Base-by-base conservation (phyloP, 2,113 vertebrate genomes). In the Sula dactylatra region DNA sequence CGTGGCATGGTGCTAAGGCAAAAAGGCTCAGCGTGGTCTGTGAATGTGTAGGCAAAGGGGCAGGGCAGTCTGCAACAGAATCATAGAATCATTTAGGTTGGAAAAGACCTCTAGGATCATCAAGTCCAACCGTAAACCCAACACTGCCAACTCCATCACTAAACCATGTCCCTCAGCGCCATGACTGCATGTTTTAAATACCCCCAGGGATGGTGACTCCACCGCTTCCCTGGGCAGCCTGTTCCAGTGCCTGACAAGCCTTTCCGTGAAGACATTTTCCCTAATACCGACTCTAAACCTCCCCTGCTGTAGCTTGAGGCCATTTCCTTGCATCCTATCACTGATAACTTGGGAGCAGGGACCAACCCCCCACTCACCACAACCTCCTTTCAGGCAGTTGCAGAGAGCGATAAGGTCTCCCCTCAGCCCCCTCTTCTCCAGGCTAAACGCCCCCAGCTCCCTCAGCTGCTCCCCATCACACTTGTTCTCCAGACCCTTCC, bases 281-380 rank as follows among this genome's bases (percentile, higher is more conserved):
- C 16, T 38, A 16, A 49, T 49, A 32, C 7, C 40, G 61, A 24
- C 5, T 4, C 42, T 45, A 12, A 67, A 11, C 65, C 31, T 67
- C 10, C 65, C 49, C 69, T 29, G 69, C 18, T 1, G 2, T 14
- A 52, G 31, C 49, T 15, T 34, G 38, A 19, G 52, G 52, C 29
- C 5, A 0, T 34, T 44, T 4, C 16, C 31, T 22, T 50, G 26
- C 2, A 10, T n/a, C 42, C 42, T 42, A 2, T 15, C 9, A 1
- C 8, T 24, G 14, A 19, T 31, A 15, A 4, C 32, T 5, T 12
- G 42, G 40, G 13, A 44, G 26, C 13, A 49, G 10, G 64, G 36
- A 24, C 13, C 0, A 0, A 29, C 31, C 5, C 38, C 17, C 7
- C 13, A 25, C 26, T 34, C 14, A 1, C 36, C 6, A 13, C 27